Evolutionary conservation across 2,888 invertebrate species (phyloP).

Genomic region (Chrysina gloriosa): DNA sequence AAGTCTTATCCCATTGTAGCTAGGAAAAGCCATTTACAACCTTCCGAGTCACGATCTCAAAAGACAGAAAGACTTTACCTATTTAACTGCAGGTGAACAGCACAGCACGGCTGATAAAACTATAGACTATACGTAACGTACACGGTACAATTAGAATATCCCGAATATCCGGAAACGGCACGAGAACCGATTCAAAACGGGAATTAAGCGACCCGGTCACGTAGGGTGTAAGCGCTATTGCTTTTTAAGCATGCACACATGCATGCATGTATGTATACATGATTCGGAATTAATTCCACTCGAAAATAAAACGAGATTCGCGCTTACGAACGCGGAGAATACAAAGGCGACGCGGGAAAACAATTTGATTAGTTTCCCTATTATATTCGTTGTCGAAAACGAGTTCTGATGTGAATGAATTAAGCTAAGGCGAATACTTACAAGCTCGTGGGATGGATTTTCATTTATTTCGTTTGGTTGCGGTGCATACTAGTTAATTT

Average conservation of each 20-base stretch:
- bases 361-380: conserved; percentile 2
- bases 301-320: conserved; percentile 15
- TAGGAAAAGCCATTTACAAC: not conserved
- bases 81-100: conserved; percentile 3
- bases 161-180: not conserved
- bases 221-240: conserved; percentile 21
- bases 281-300: conserved; percentile 17
- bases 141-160: conserved; percentile 6
- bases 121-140: too few species aligned
- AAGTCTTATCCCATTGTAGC: too few species aligned
- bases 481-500: too few species aligned
- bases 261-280: conserved; percentile 12
- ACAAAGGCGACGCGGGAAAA: conserved; percentile 7
- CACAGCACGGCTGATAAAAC: not conserved
- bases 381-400: not conserved
- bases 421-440: too few species aligned
- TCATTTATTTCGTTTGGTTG: too few species aligned
- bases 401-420: not conserved
- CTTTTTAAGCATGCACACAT: conserved; percentile 5
- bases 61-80: not conserved
- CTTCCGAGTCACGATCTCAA: not conserved
- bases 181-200: not conserved
- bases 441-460: too few species aligned
- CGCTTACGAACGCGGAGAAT: not conserved
- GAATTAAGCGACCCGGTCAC: conserved; percentile 4